Base-by-base conservation (phyloP, 1,140 invertebrate species). In the Lepidurus arcticus region DNA sequence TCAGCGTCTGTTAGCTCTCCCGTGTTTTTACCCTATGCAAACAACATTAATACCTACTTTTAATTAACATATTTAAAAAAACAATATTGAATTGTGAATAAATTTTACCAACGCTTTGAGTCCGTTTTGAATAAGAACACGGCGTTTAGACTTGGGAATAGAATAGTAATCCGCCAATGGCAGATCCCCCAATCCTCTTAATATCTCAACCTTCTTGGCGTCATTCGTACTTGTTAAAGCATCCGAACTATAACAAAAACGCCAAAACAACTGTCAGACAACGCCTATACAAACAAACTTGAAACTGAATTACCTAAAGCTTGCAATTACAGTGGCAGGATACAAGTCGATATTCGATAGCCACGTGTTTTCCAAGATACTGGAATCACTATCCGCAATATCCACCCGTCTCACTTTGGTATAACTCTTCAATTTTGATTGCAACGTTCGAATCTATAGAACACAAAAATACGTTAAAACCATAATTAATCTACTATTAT, bases 321-420 rank as follows among this genome's bases (percentile, higher is more conserved):
- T 42, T 34, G 65, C 77, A 16, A 78, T 9, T 4, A 73, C 77
- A 7, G 77, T 78, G 73, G 77, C 77, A 43, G 77, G 77, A 73
- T 74, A 78, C 42, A 78, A 73, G 73, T 78, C 77, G 16, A 73
- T 73, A 78, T 78, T 74, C 3, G 65, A 10, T 6, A 78, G 34
- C 77, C 77, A 78, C n/a, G 53, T 73, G 42, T 78, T 78, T 74
- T 78, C 77, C 44, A 78, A 42, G 8, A 78, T 34, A 73, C 45
- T 74, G 9, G 42, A 9, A 42, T 78, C 77, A 42, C 26, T 73
- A 24, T 78, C 34, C 8, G 47, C 77, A 44, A 73, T 65, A 74
- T 78, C 76, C 24, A 73, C 42, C 13, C 77, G 65, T n/a, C 53
- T 65, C 16, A 42, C 75, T 73, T 73, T 73, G 1, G 77, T 78